These are phyloP conservation scores for Poeciliopsis presidionis DNA, from an alignment of 2,797 vertebrate genomes.

Conservation along the genomic window DNA sequence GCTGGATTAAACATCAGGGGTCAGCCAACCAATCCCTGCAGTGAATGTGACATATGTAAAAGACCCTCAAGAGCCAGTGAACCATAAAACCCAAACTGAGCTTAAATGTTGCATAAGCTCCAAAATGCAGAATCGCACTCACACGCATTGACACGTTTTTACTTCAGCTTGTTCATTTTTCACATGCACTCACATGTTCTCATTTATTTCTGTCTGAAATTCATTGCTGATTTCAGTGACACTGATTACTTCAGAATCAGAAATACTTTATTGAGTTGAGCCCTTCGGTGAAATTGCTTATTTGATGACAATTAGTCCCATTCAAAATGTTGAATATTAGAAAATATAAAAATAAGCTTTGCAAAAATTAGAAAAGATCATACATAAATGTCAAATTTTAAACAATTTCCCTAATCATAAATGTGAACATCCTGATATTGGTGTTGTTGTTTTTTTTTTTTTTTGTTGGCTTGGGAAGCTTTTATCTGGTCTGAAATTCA, in stretches of 20 bases:
- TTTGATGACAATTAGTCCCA: too few species aligned
- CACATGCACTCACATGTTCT: neutral
- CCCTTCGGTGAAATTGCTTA: too few species aligned
- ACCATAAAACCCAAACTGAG: conserved; percentile 23
- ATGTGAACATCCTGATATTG: neutral
- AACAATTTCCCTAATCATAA: conserved; percentile 11
- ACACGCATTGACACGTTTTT: neutral
- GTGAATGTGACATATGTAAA: conserved; percentile 38
- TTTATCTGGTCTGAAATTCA: neutral
- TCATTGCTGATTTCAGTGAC: neutral
- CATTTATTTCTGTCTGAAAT: neutral
- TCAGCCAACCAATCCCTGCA: conserved; percentile 26
- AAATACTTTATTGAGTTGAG: too few species aligned
- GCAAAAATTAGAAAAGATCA: too few species aligned
- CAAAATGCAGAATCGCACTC: conserved; percentile 13
- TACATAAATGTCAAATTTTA: too few species aligned
- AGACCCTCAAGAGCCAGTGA: conserved; percentile 16
- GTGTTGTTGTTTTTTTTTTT: neutral
- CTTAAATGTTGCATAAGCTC: conserved; percentile 42
- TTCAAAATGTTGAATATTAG: too few species aligned
- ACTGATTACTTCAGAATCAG: too few species aligned
- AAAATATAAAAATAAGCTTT: too few species aligned
- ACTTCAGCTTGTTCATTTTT: conserved; percentile 9
- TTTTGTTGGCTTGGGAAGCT: neutral
- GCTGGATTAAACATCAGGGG: conserved; percentile 13